Evolutionary conservation across 2,888 invertebrate genomes (phyloP).

Genomic region (Ectobius pallidus): DNA sequence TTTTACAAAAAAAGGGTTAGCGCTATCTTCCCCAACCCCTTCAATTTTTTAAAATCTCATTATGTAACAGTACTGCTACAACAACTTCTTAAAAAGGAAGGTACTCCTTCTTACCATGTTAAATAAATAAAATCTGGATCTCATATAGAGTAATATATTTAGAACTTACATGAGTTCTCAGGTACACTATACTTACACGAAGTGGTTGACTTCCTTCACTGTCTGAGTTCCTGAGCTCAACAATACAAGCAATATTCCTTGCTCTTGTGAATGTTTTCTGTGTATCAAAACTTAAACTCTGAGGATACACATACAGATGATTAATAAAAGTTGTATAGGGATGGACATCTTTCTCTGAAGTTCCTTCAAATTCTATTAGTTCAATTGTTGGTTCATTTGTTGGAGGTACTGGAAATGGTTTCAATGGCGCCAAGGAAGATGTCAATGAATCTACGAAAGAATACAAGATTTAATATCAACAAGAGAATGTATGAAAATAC

Average conservation of each 20-base stretch:
- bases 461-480: too few relatives aligned
- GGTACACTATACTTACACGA: constrained; percentile 72
- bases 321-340: constrained; percentile 87
- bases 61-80: too few relatives aligned
- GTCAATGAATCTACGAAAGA: constrained; percentile 84
- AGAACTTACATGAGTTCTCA: too few relatives aligned
- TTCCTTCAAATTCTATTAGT: constrained; percentile 79
- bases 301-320: constrained; percentile 91
- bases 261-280: constrained; percentile 92
- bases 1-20: too few relatives aligned
- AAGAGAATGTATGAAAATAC: too few relatives aligned
- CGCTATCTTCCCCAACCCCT: too few relatives aligned
- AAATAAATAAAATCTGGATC: too few relatives aligned
- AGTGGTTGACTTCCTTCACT: constrained; percentile 71
- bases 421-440: constrained; percentile 80
- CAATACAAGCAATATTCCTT: constrained; percentile 89
- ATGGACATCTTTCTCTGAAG: constrained; percentile 68
- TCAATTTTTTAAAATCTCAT: too few relatives aligned
- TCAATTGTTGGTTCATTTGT: constrained; percentile 78
- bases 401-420: constrained; percentile 85
- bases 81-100: too few relatives aligned
- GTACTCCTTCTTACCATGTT: too few relatives aligned
- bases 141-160: too few relatives aligned
- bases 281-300: constrained; percentile 83
- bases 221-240: constrained; percentile 88